These are phyloP conservation scores for Vimba vimba DNA, from an alignment of 2,113 vertebrate species.

Conservation along the genomic window DNA sequence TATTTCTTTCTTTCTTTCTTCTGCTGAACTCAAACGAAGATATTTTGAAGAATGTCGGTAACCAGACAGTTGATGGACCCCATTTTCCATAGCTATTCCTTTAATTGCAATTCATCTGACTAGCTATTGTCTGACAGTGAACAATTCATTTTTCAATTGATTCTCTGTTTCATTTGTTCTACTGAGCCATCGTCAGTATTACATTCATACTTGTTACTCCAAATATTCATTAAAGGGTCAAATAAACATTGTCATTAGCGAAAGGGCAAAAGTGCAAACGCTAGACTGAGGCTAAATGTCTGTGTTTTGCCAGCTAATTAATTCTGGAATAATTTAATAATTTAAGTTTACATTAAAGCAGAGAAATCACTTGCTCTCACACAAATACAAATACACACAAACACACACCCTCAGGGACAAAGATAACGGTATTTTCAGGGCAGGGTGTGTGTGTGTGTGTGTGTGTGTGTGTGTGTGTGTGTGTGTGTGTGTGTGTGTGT, in stretches of 20 bases:
- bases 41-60: no score
- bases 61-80: no score
- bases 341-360: neutral
- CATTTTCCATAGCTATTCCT: no score
- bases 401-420: neutral
- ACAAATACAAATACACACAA: conserved; percentile 1
- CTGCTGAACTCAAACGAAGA: no score
- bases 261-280: conserved; percentile 17
- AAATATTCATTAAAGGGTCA: neutral
- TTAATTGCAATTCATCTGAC: neutral
- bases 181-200: neutral
- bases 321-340: conserved; percentile 22
- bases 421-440: neutral
- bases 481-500: neutral
- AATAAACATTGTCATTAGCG: conserved; percentile 20
- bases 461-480: neutral
- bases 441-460: neutral
- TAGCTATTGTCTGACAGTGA: neutral
- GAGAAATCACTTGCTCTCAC: conserved; percentile 7
- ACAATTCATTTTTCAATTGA: neutral
- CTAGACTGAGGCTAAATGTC: neutral
- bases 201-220: neutral
- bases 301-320: conserved; percentile 22
- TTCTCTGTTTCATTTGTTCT: conserved; percentile 3
- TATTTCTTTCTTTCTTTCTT: no score